Base-by-base conservation (phyloP, 2,113 vertebrate genomes). In the Poeciliopsis occidentalis region DNA sequence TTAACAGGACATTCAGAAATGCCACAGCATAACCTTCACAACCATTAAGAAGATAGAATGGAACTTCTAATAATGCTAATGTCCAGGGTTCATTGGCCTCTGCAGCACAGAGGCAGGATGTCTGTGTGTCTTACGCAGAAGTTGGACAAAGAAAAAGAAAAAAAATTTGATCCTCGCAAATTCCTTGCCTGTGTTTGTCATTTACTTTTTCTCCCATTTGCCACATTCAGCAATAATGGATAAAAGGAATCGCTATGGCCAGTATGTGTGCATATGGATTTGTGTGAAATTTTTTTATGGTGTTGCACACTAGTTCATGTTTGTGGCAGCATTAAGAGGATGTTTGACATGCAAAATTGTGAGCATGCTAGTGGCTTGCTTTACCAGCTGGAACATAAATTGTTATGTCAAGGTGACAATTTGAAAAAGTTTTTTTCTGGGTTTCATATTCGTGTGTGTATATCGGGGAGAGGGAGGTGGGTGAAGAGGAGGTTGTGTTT, bases 21-120 rank as follows among this genome's bases (percentile, higher is more conserved):
- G 85, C 73, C 88, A 68, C 73, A 81, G 57, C 41, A 41, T 60
- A 69, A 80, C 76, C 75, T 72, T 71, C 84, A 86, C 86, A 86
- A 73, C 72, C 83, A 79, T 69, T 86, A 81, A 80, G 84, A 83
- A 85, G 83, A 91, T 78, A 83, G 84, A 89, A 87, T 79, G 29
- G 37, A 85, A 90, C 91, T 79, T 84, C 86, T 81, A 80, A 82
- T 87, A 88, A 89, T 87, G 87, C 80, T 89, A 93, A 90, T 91
- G 83, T 76, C 80, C 74, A 76, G 64, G 61, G 78, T 85, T 87
- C 75, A 44, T 75, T 87, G 88, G 79, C 85, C 86, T 91, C 81
- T 86, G 27, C 44, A 84, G 81, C 84, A 74, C 69, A 1, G 44
- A 80, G 84, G 64, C 69, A 51, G 27, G 29, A 72, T 86, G 88